Conservation (phyloP, 2,797 vertebrate genomes). For the Mallotus villosus region DNA sequence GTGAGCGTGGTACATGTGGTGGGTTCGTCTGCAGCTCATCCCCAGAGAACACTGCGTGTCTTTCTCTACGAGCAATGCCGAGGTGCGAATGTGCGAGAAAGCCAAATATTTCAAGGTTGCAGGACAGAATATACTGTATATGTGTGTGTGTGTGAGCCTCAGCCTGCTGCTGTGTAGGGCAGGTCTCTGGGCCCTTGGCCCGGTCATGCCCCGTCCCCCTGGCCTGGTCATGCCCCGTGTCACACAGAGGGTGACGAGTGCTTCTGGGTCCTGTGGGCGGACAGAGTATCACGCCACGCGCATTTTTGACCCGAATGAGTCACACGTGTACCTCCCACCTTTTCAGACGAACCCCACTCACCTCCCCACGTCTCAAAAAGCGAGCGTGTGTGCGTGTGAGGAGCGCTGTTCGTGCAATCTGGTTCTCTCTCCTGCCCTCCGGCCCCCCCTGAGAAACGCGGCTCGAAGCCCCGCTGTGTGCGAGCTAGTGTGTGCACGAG, state of each 20-base stretch:
- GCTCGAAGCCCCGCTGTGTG: not conserved
- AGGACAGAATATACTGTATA: not conserved
- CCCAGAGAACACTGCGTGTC: not conserved
- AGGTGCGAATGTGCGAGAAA: not conserved
- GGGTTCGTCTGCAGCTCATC: not conserved
- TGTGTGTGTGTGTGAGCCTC: not conserved
- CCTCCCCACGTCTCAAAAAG: no score
- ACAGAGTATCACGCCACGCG: not conserved
- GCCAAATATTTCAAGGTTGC: not conserved
- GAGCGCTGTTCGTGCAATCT: no score
- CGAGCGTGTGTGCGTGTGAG: no score
- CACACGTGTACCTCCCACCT: not conserved
- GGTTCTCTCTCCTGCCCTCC: not conserved
- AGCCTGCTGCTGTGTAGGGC: not conserved
- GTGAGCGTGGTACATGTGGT: no score
- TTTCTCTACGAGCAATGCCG: not conserved
- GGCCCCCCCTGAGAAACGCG: not conserved
- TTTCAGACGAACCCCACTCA: no score
- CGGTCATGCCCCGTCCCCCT: not conserved
- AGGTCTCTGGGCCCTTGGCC: not conserved
- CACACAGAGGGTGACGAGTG: constrained; percentile 2
- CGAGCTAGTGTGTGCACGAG: not conserved
- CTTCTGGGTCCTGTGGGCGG: not conserved
- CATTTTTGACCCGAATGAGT: not conserved
- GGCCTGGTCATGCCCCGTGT: not conserved